A percentile compares a stretch with the other conserved stretches of the same genome.
phyloP scores from a whole-genome alignment of 2,113 vertebrate species.

The Miniopterus natalensis region DNA sequence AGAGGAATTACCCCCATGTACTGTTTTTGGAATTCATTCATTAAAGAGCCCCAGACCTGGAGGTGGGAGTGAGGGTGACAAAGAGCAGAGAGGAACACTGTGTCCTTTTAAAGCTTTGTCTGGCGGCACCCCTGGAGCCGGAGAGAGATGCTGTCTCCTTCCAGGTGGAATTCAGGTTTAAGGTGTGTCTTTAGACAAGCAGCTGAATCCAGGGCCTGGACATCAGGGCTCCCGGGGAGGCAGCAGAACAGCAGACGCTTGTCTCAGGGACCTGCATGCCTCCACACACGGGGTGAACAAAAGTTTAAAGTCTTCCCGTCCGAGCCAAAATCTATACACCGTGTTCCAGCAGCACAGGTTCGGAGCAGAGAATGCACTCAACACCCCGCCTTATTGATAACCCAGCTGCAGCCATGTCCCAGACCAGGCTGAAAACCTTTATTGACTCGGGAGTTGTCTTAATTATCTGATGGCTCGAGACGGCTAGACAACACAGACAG shows the following conservation, averaged over 20 bases:
- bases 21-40: constrained; percentile 23
- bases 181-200: neutral
- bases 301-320: constrained; percentile 28
- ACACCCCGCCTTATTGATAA: neutral
- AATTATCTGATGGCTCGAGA: neutral
- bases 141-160: neutral
- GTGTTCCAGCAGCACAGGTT: neutral
- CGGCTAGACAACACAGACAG: neutral
- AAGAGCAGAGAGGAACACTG: neutral
- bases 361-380: neutral
- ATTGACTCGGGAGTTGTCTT: neutral
- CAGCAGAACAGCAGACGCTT: neutral
- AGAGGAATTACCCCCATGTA: neutral
- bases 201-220: neutral
- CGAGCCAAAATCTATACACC: neutral
- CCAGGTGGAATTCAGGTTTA: constrained; percentile 18
- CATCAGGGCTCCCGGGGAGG: neutral
- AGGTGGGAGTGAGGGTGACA: neutral
- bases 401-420: neutral
- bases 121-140: neutral
- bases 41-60: neutral
- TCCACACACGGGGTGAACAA: neutral
- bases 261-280: neutral
- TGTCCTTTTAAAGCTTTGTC: neutral
- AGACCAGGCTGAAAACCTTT: neutral